These are phyloP conservation scores for Xenopus petersii DNA, from an alignment of 2,797 vertebrate genomes.

Conservation along the genomic window DNA sequence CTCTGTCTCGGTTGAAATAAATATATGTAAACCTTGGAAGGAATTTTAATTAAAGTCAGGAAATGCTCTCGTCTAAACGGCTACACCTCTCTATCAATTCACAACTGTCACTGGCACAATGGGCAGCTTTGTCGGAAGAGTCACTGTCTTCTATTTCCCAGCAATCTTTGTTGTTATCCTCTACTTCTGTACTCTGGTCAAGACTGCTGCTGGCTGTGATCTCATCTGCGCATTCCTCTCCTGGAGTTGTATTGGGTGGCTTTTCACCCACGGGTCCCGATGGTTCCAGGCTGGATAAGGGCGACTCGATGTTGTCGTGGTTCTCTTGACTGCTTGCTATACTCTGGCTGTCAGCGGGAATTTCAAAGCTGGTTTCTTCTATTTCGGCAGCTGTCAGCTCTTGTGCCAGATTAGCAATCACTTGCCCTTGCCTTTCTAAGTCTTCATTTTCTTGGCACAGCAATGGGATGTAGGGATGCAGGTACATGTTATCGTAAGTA, in stretches of 20 bases:
- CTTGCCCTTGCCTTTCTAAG: slow-evolving; percentile 62
- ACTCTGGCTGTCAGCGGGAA: slow-evolving; percentile 22
- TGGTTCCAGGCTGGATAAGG: slow-evolving; percentile 42
- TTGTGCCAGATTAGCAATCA: slow-evolving; percentile 58
- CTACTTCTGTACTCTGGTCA: rapidly evolving
- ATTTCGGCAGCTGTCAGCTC: slow-evolving; percentile 48
- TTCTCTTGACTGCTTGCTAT: neutral
- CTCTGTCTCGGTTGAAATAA: neutral
- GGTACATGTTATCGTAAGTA: slow-evolving; percentile 53
- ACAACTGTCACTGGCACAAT: slow-evolving; percentile 27
- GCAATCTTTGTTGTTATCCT: neutral
- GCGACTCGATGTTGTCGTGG: slow-evolving; percentile 44
- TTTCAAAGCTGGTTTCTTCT: slow-evolving; percentile 49
- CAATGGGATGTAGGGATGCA: slow-evolving; percentile 60
- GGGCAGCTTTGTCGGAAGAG: slow-evolving; percentile 44
- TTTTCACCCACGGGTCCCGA: slow-evolving; percentile 39
- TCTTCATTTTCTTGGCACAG: slow-evolving; percentile 61
- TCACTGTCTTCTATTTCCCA: neutral
- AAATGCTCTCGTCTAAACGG: neutral
- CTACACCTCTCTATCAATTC: slow-evolving; percentile 43
- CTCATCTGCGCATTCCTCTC: slow-evolving; percentile 26
- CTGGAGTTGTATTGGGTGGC: slow-evolving; percentile 11
- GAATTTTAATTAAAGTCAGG: slow-evolving; percentile 10
- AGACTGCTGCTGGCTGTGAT: slow-evolving; percentile 29
- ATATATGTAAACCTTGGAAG: neutral